Conservation (phyloP, 2,888 invertebrate genomes). For the Osmoderma eremita region DNA sequence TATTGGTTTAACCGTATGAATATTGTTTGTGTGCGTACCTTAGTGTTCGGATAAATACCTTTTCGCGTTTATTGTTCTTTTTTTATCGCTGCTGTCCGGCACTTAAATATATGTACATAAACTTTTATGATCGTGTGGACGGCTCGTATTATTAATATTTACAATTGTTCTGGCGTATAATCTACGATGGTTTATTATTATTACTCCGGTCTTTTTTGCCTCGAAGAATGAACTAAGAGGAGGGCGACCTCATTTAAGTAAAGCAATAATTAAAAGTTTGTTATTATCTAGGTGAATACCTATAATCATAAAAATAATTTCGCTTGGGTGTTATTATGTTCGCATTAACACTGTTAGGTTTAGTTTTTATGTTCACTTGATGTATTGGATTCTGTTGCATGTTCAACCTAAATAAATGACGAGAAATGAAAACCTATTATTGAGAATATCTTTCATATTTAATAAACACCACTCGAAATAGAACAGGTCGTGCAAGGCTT, state of each 20-base stretch:
- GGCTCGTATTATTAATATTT: constrained; percentile 36
- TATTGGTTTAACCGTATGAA: constrained; percentile 38
- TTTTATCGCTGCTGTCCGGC: constrained; percentile 32
- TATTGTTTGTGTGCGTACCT: constrained; percentile 29
- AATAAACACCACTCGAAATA: no score
- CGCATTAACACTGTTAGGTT: no score
- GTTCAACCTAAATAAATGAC: no score
- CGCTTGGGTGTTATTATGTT: no score
- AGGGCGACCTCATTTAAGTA: background rate
- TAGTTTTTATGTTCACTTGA: no score
- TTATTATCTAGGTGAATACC: background rate
- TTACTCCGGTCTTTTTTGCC: constrained; percentile 2
- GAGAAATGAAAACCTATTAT: no score
- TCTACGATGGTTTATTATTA: constrained; percentile 36
- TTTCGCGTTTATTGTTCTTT: constrained; percentile 31
- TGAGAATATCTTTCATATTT: no score
- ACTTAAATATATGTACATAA: constrained; percentile 40
- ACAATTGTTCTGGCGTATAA: constrained; percentile 39
- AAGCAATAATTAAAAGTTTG: constrained; percentile 27
- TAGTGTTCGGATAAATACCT: constrained; percentile 28
- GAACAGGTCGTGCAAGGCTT: no score
- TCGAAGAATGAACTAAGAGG: background rate
- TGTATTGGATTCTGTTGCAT: no score
- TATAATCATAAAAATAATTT: background rate
- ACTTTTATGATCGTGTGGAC: constrained; percentile 35